Evolutionary conservation across 2,888 invertebrate species (phyloP).

Genomic region (Drosophila quinaria): DNA sequence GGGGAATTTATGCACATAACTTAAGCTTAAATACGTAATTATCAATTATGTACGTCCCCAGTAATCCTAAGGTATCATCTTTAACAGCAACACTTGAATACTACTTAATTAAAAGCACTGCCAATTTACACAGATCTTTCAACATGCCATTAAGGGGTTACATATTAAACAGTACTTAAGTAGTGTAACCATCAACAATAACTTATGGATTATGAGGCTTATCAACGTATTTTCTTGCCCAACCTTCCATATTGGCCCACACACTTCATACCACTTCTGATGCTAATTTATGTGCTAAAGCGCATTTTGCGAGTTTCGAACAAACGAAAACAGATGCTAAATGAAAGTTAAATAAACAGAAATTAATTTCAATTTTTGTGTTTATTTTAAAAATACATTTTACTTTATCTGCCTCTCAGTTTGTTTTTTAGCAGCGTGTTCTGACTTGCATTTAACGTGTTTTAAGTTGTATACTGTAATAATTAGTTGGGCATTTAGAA

Average conservation of each 20-base stretch:
- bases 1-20: not conserved
- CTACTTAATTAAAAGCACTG: conserved; percentile 5
- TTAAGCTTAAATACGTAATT: not conserved
- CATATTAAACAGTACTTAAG: conserved; percentile 4
- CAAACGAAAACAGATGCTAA: conserved; percentile 13
- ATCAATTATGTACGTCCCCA: not conserved
- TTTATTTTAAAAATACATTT: conserved; percentile 5
- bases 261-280: conserved; percentile 20
- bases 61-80: not conserved
- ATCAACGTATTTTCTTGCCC: conserved; percentile 25
- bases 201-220: conserved; percentile 22
- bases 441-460: conserved; percentile 13
- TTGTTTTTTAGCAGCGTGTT: conserved; percentile 14
- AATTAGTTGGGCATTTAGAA: too few species aligned
- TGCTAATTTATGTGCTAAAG: conserved; percentile 54
- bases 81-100: not conserved
- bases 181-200: conserved; percentile 10
- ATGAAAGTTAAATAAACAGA: conserved; percentile 82
- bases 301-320: conserved; percentile 10
- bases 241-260: not conserved
- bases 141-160: conserved; percentile 17
- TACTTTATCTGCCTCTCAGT: not conserved
- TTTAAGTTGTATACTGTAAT: too few species aligned
- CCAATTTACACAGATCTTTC: conserved; percentile 1
- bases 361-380: conserved; percentile 6